Evolutionary conservation across 2,113 vertebrate genomes (phyloP).

Genomic region (Corythaixoides concolor): DNA sequence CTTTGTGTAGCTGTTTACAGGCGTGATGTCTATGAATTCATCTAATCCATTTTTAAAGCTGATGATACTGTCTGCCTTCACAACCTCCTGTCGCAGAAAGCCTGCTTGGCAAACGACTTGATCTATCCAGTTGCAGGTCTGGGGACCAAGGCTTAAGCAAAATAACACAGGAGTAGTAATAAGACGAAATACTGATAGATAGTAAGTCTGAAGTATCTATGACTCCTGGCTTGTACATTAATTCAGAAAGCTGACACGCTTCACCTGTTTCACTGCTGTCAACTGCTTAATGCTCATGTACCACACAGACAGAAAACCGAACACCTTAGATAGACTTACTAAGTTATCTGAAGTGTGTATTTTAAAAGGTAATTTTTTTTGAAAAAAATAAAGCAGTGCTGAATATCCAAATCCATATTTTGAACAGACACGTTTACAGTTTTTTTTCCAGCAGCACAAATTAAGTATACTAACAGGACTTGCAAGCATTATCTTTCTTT

Average conservation of each 20-base stretch:
- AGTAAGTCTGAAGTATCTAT: not conserved
- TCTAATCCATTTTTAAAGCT: conserved; percentile 7
- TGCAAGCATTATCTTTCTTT: not conserved
- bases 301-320: not conserved
- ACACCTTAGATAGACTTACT: not conserved
- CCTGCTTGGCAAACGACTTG: not conserved
- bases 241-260: not conserved
- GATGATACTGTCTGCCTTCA: not conserved
- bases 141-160: not conserved
- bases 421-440: not conserved
- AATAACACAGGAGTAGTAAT: not conserved
- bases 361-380: not conserved
- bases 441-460: not conserved
- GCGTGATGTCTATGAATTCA: not conserved
- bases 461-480: not conserved
- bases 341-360: not conserved
- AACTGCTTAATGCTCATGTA: not conserved
- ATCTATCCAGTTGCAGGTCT: not conserved
- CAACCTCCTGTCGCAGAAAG: not conserved
- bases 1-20: not conserved
- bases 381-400: not conserved
- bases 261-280: not conserved
- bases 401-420: not conserved
- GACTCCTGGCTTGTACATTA: not conserved
- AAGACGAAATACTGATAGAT: not conserved